Percentiles rank a stretch among this genome's conserved stretches.
phyloP scores from a whole-genome alignment of 2,888 invertebrate genomes.

The Chrysopilus asiliformis region DNA sequence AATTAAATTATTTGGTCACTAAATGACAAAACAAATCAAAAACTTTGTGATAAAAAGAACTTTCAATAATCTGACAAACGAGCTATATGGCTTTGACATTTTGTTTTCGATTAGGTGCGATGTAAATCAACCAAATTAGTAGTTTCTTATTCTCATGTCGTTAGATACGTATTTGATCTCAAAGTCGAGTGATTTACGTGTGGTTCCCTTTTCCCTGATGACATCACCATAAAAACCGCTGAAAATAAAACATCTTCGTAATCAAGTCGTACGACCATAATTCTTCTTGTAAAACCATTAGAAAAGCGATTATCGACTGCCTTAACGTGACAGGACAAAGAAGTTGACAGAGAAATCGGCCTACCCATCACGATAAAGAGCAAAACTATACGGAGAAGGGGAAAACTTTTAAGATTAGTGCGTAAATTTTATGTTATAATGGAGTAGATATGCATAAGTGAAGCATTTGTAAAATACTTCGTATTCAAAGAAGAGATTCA shows the following conservation, averaged over 20 bases:
- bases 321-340: slow-evolving; percentile 7
- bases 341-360: too few relatives aligned
- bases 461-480: too few relatives aligned
- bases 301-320: slow-evolving; percentile 8
- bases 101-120: not conserved
- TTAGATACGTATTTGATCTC: too few relatives aligned
- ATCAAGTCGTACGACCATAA: slow-evolving; percentile 2
- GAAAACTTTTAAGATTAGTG: too few relatives aligned
- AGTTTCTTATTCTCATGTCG: not conserved
- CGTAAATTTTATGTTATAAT: not conserved
- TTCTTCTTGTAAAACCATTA: slow-evolving; percentile 7
- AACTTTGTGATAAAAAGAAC: too few relatives aligned
- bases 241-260: not conserved
- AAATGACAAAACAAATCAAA: too few relatives aligned
- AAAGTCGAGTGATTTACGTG: not conserved
- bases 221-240: not conserved
- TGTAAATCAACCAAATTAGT: not conserved
- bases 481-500: too few relatives aligned
- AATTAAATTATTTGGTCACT: too few relatives aligned
- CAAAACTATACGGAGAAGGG: too few relatives aligned
- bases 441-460: not conserved
- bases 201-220: not conserved
- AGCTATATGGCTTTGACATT: too few relatives aligned
- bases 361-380: too few relatives aligned
- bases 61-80: too few relatives aligned